Evolutionary conservation across 1,140 invertebrate species (phyloP).

Genomic region (Temnothorax nylanderi): DNA sequence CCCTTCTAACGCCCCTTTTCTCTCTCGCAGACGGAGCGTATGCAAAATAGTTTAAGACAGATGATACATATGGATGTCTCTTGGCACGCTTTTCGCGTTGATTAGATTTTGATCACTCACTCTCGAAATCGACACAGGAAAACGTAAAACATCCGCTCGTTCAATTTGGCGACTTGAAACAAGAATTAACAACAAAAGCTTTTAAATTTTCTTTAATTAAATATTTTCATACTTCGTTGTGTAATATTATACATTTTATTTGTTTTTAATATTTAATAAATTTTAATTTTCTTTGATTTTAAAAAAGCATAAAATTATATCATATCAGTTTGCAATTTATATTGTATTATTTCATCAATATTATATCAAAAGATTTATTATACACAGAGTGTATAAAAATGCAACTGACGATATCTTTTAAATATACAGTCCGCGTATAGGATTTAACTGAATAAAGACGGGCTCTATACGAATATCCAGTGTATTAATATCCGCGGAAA

Average conservation of each 20-base stretch:
- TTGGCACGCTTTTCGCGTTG: constrained; percentile 12
- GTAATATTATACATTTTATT: neutral
- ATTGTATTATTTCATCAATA: neutral
- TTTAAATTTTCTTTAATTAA: neutral
- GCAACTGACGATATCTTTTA: neutral
- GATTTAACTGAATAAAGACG: neutral
- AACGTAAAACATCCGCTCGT: neutral
- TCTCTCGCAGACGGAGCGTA: neutral
- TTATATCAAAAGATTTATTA: neutral
- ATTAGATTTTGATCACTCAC: constrained; percentile 51
- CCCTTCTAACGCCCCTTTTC: neutral
- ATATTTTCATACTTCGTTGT: neutral
- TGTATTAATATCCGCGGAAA: constrained; percentile 31
- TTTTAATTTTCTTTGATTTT: neutral
- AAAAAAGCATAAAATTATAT: neutral
- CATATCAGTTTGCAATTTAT: neutral
- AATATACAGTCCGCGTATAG: neutral
- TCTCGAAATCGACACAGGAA: neutral
- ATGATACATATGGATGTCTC: constrained; percentile 45
- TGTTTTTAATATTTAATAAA: neutral
- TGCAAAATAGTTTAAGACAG: constrained; percentile 44
- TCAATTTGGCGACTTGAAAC: neutral
- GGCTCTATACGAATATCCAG: neutral
- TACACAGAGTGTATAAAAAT: neutral
- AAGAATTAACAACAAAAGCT: neutral